Base-by-base conservation (phyloP, 2,113 vertebrate genomes). In the Macquaria australasica region DNA sequence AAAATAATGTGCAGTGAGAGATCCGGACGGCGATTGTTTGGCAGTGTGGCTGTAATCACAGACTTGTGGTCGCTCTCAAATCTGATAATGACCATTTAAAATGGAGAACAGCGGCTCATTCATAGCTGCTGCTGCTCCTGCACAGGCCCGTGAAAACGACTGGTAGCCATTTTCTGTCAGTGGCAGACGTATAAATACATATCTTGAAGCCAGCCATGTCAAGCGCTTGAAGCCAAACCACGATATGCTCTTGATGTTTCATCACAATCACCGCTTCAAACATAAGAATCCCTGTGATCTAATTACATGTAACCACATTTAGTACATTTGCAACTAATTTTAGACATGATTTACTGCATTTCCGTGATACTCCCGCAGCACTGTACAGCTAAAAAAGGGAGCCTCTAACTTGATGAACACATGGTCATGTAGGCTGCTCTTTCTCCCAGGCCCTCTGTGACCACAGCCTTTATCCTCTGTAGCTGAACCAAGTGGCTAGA, bases 21-120 rank as follows among this genome's bases (percentile, higher is more conserved):
- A 92, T 73, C 83, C 28, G 88, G 73, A 83, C 55, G 77, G 68
- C 82, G 83, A 89, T 94, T 94, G 93, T 90, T 87, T 88, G 88
- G 87, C 82, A 76, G 89, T 16, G 84, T 70, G 87, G 87, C 81
- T 69, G 82, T 94, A 94, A 95, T 95, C 90, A 89, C 89, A 91
- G 92, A 90, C 91, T 89, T 90, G 92, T 31, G 90, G 90, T 89
- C 80, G 87, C 84, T 89, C 89, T 87, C 82, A 87, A 92, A 93
- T 92, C 92, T 93, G 90, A 93, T 93, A 94, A 94, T 93, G 87
- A 90, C 82, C 77, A 25, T 94, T 85, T 89, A 83, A 88, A 67
- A 91, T 84, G 89, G 82, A 78, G 91, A 91, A 89, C 87, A 88
- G 85, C 87, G 74, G 83, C 88, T 92, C 6, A 64, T 84, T 84